Evolutionary conservation across 35 echinoderm and acorn worm species (phyloP).

Genomic region (Chiridota heheva): DNA sequence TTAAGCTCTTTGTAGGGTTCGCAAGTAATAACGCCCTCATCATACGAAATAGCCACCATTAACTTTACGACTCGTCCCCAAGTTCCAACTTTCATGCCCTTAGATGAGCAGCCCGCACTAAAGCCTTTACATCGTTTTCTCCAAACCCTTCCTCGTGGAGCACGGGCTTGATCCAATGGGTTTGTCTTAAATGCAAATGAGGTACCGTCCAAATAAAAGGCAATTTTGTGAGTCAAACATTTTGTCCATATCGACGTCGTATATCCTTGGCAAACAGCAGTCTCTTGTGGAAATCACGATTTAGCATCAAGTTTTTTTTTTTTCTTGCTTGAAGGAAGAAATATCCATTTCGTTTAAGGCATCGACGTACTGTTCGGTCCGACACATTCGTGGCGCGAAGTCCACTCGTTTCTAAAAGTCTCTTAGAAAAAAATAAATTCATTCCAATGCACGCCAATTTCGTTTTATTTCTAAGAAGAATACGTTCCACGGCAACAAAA

Average conservation of each 20-base stretch:
- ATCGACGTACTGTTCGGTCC: neutral
- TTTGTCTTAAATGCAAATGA: conserved; percentile 43
- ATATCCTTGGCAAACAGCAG: conserved; percentile 25
- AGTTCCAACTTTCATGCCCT: conserved; percentile 28
- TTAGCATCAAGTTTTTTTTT: conserved; percentile 1
- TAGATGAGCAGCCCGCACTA: neutral
- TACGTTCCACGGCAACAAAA: too few species aligned
- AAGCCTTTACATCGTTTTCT: conserved; percentile 27
- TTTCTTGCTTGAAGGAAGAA: conserved; percentile 8
- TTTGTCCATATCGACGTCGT: neutral
- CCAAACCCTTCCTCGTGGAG: conserved; percentile 29
- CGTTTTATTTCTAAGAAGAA: too few species aligned
- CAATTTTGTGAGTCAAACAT: conserved; percentile 26
- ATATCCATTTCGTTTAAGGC: conserved; percentile 30
- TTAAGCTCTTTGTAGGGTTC: conserved; percentile 43
- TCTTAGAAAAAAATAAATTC: neutral
- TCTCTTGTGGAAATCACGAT: conserved; percentile 12
- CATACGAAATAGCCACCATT: conserved; percentile 37
- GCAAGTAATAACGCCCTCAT: conserved; percentile 17
- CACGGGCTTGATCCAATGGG: conserved; percentile 23
- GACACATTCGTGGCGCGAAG: neutral
- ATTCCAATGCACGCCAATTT: neutral
- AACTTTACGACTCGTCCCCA: neutral
- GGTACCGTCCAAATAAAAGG: conserved; percentile 40
- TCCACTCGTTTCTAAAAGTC: conserved; percentile 11